These are phyloP conservation scores for Talpa occidentalis DNA, from an alignment of 2,113 vertebrate species.

Conservation along the genomic window DNA sequence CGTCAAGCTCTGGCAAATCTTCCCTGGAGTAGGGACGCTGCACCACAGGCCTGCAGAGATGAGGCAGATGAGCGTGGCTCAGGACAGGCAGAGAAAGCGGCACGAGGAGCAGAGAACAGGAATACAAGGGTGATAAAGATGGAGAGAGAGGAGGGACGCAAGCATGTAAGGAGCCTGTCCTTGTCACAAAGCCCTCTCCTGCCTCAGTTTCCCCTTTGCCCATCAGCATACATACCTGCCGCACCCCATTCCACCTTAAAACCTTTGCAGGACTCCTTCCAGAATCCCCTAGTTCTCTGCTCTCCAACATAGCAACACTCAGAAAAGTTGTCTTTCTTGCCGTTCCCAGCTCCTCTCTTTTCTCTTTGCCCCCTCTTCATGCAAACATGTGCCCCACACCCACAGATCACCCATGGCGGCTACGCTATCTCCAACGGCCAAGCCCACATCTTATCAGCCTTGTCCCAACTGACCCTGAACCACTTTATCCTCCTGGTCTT, in stretches of 20 bases:
- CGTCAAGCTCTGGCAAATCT: not conserved
- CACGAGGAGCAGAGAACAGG: not conserved
- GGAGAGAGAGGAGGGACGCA: not conserved
- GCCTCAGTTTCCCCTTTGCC: not conserved
- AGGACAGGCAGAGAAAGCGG: not conserved
- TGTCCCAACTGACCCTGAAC: not conserved
- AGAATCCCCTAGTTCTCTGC: not conserved
- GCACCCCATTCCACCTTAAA: no score
- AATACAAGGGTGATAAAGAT: not conserved
- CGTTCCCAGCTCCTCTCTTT: not conserved
- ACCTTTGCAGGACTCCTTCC: not conserved
- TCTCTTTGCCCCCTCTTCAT: not conserved
- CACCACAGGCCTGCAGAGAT: not conserved
- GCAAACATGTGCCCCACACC: no score
- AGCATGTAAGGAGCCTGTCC: not conserved
- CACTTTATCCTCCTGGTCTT: not conserved
- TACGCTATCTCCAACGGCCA: not conserved
- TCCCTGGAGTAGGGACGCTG: not conserved
- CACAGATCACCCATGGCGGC: no score
- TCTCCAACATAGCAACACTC: not conserved
- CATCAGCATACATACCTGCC: no score
- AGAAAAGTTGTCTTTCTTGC: not conserved
- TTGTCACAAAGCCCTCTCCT: not conserved
- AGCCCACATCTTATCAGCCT: not conserved
- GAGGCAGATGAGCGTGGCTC: not conserved